Conservation (phyloP, 2,797 vertebrate genomes). For the Knipowitschia caucasica region DNA sequence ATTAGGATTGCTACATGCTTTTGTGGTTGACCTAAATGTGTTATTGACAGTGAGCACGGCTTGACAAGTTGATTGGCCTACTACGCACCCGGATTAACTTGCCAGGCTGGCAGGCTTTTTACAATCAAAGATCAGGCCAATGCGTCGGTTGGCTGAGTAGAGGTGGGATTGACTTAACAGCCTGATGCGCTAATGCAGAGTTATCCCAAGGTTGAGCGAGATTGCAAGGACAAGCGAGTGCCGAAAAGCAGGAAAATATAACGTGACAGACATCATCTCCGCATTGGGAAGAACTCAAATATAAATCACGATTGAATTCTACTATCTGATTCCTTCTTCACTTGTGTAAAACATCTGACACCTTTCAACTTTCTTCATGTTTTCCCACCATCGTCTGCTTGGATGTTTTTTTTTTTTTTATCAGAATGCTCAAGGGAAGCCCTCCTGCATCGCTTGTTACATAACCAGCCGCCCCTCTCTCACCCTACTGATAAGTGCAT, state of each 20-base stretch:
- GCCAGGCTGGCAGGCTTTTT: slow-evolving; percentile 60
- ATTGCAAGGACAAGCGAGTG: slow-evolving; percentile 48
- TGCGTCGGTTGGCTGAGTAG: slow-evolving; percentile 64
- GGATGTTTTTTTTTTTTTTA: slow-evolving; percentile 33
- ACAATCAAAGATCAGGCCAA: slow-evolving; percentile 68
- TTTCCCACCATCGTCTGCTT: slow-evolving; percentile 16
- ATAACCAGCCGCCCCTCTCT: slow-evolving; percentile 46
- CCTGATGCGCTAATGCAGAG: slow-evolving; percentile 67
- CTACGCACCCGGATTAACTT: slow-evolving; percentile 63
- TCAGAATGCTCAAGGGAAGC: slow-evolving; percentile 56
- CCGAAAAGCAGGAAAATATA: slow-evolving; percentile 21
- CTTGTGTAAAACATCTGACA: slow-evolving; percentile 37
- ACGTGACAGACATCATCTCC: slow-evolving; percentile 24
- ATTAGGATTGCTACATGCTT: slow-evolving; percentile 23
- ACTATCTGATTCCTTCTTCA: slow-evolving; percentile 40
- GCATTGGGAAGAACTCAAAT: slow-evolving; percentile 1
- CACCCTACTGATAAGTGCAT: slow-evolving; percentile 30
- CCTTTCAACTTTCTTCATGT: slow-evolving; percentile 29
- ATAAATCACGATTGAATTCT: background rate
- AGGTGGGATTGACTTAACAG: slow-evolving; percentile 70
- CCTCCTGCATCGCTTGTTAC: slow-evolving; percentile 50
- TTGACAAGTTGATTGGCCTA: slow-evolving; percentile 68
- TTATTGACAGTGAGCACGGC: slow-evolving; percentile 56
- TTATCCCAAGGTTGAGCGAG: slow-evolving; percentile 68
- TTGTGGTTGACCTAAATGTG: slow-evolving; percentile 59